phyloP scores from a whole-genome alignment of 2,888 invertebrate genomes.

The Lamproptera curius region DNA sequence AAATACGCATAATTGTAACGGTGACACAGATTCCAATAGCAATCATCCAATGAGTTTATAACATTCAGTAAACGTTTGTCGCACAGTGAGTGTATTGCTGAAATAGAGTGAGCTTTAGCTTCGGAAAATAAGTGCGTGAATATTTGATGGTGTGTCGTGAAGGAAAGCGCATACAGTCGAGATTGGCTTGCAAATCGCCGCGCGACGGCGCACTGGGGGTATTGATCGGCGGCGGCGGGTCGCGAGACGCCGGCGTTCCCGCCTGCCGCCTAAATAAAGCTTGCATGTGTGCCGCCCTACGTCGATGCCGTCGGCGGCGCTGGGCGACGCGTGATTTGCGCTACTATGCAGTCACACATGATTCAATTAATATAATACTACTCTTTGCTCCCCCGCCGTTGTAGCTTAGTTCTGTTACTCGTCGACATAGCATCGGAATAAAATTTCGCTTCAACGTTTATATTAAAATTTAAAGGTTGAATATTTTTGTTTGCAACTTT shows the following conservation, averaged over 20 bases:
- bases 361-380: slow-evolving; percentile 28
- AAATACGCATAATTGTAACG: too few relatives aligned
- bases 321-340: slow-evolving; percentile 34
- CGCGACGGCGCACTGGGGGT: slow-evolving; percentile 74
- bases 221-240: slow-evolving; percentile 73
- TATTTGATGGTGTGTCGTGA: slow-evolving; percentile 73
- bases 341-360: slow-evolving; percentile 34
- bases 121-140: slow-evolving; percentile 68
- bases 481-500: not conserved
- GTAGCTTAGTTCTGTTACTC: slow-evolving; percentile 21
- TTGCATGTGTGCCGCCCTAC: slow-evolving; percentile 70
- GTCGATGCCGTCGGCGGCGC: slow-evolving; percentile 34
- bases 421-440: not conserved
- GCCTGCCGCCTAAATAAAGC: slow-evolving; percentile 75
- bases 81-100: not conserved
- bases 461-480: slow-evolving; percentile 3
- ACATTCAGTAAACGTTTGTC: not conserved
- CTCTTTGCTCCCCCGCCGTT: slow-evolving; percentile 22
- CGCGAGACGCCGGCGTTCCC: slow-evolving; percentile 73
- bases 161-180: slow-evolving; percentile 64
- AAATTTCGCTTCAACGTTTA: not conserved
- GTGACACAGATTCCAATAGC: too few relatives aligned
- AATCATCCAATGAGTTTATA: too few relatives aligned
- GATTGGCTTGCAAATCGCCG: slow-evolving; percentile 58
- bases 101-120: slow-evolving; percentile 46